Conservation (phyloP, 2,797 vertebrate genomes). For the Eulemur mongoz region DNA sequence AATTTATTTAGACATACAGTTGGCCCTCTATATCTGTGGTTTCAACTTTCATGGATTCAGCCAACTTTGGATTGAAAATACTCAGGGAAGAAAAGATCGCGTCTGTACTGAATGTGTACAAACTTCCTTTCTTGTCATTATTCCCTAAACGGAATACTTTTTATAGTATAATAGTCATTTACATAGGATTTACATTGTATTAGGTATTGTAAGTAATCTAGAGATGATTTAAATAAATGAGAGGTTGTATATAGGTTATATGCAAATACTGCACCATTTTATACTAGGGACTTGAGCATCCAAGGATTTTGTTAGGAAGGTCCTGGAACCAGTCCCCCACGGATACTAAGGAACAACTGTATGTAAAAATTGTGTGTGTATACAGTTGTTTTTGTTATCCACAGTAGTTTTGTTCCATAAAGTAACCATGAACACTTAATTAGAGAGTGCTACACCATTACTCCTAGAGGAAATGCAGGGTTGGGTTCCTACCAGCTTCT, state of each 20-base stretch:
- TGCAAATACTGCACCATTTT: background rate
- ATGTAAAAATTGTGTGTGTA: background rate
- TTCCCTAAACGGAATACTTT: background rate
- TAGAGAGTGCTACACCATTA: background rate
- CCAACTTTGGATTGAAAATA: background rate
- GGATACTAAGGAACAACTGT: background rate
- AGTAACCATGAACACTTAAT: background rate
- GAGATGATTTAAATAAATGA: background rate
- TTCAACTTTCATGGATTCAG: background rate
- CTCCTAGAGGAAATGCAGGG: background rate
- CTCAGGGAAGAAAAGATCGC: background rate
- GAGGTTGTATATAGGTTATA: background rate
- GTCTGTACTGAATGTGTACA: background rate
- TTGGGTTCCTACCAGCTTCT: background rate
- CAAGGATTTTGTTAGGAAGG: background rate
- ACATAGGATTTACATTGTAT: background rate
- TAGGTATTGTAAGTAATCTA: background rate
- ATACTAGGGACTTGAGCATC: background rate
- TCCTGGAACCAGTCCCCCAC: background rate
- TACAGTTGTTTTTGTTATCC: background rate
- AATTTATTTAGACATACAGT: background rate
- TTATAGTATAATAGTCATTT: no score
- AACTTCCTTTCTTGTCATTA: background rate
- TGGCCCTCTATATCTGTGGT: background rate
- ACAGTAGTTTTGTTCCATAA: background rate